A percentile compares a stretch with the other conserved stretches of the same genome.
phyloP scores from a whole-genome alignment of 1,140 invertebrate genomes.

The Wiebesia pumilae region DNA sequence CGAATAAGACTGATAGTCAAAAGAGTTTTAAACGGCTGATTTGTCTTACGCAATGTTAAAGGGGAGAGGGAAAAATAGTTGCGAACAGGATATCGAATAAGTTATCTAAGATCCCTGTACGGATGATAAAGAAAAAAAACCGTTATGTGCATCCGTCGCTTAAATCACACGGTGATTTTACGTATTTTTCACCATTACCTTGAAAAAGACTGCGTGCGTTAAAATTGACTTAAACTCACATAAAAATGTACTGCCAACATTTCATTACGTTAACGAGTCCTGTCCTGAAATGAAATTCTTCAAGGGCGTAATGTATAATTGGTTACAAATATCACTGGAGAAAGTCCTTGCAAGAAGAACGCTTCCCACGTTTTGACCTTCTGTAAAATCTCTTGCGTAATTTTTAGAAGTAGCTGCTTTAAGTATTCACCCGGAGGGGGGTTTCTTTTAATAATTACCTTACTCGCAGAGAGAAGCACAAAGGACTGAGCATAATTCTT shows the following conservation, averaged over 20 bases:
- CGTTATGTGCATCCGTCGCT: not conserved
- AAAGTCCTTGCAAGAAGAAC: not conserved
- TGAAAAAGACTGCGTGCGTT: not conserved
- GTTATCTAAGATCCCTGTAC: not conserved
- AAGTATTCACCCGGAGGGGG: not conserved
- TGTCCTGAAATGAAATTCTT: constrained; percentile 12
- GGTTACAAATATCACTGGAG: not conserved
- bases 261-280: not conserved
- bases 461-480: not conserved
- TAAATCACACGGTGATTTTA: not conserved
- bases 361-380: not conserved
- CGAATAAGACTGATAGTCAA: not conserved
- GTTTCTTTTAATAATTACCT: not conserved
- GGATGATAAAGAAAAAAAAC: constrained; percentile 17
- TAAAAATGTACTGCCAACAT: not conserved
- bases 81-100: not conserved
- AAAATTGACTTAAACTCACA: not conserved
- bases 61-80: constrained; percentile 16
- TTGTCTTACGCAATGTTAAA: not conserved
- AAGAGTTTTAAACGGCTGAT: not conserved
- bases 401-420: not conserved
- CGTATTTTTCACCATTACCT: not conserved
- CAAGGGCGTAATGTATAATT: not conserved
- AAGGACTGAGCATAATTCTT: not conserved
- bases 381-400: not conserved